phyloP scores from a whole-genome alignment of 1,140 invertebrate genomes.

The Leptonema lineaticorne region DNA sequence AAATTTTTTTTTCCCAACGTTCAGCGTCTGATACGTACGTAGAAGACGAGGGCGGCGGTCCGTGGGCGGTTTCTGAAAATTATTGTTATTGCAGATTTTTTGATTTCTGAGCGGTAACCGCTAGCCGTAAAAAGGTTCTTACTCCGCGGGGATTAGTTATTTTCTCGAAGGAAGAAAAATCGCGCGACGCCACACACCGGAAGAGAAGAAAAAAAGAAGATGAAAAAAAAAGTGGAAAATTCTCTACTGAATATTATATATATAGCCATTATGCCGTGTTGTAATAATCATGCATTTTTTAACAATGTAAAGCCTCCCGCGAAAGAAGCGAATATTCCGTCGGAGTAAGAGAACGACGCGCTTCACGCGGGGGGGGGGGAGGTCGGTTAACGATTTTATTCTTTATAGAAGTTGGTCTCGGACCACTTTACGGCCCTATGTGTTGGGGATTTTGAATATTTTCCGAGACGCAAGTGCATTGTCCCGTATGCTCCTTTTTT shows the following conservation, averaged over 20 bases:
- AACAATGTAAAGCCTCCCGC: conserved; percentile 12
- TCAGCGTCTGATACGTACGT: conserved; percentile 12
- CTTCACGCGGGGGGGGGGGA: neutral
- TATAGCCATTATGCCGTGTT: conserved; percentile 40
- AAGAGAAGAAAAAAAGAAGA: too few relatives aligned
- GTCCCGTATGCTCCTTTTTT: too few relatives aligned
- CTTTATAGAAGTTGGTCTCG: conserved; percentile 24
- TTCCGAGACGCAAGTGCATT: neutral
- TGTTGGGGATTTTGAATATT: conserved; percentile 18
- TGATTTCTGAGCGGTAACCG: conserved; percentile 42
- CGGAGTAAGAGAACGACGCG: too few relatives aligned
- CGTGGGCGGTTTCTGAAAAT: too few relatives aligned
- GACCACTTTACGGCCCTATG: conserved; percentile 7
- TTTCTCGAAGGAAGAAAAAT: conserved; percentile 12
- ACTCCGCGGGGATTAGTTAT: conserved; percentile 34
- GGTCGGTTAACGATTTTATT: conserved; percentile 32
- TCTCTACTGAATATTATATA: conserved; percentile 40
- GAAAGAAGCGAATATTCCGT: too few relatives aligned
- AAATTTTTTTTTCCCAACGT: neutral
- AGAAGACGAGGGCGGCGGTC: conserved; percentile 23
- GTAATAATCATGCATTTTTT: conserved; percentile 39
- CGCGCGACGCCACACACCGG: conserved; percentile 23
- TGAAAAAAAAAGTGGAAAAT: too few relatives aligned
- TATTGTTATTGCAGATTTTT: conserved; percentile 44
- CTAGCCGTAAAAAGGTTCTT: conserved; percentile 36